Evolutionary conservation across 2,888 invertebrate species (phyloP), one percentile per base, ranked within the genome.

Genomic region (Athalia circularis): DNA sequence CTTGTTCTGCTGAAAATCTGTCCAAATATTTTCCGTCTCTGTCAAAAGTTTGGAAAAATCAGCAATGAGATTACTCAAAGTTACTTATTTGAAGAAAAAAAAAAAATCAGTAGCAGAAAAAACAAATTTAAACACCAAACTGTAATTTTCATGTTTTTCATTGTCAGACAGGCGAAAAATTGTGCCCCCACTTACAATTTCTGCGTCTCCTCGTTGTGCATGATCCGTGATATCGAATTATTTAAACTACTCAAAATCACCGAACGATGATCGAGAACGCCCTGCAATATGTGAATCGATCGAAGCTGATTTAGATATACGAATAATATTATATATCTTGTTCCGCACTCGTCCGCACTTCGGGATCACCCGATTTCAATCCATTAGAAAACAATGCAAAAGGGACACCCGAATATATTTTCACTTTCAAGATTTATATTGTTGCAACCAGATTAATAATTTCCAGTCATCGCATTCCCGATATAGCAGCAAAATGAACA

Each of bases 201-300:
- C 29, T 72, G 72, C 52, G 13, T 72, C 6, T 59, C 59, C 59
- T 57, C 59, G 47, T 47, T 59, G 72, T 72, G 72, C 72, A 72
- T 72, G 72, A 72, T 72, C 72, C 57, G 72, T 59, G 59, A 72
- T 57, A 0, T 72, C 5, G 59, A 72, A 47, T 72, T 72, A 47
- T 72, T 72, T 4, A 47, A 47, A 59, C 57, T 45, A 15, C 59
- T 72, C 13, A 0, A 13, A 47, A 57, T 59, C 29, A 59, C 13
- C 59, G 72, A 72, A 59, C 72, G 59, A 59, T 72, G 72, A 72
- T 50, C 43, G 45, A 57, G 13, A 6, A 50, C 45, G 13, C 5
- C 8, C 11, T n/a, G 54, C 29, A 54, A 54, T 54, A 11, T 7
- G 4, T 7, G n/a, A 4, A n/a, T n/a, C 7, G 4, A 54, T 4